Percentiles rank a stretch among this genome's conserved stretches.
These are phyloP conservation scores for Glaucomys volans DNA, from an alignment of 2,113 vertebrate species.

Conservation along the genomic window DNA sequence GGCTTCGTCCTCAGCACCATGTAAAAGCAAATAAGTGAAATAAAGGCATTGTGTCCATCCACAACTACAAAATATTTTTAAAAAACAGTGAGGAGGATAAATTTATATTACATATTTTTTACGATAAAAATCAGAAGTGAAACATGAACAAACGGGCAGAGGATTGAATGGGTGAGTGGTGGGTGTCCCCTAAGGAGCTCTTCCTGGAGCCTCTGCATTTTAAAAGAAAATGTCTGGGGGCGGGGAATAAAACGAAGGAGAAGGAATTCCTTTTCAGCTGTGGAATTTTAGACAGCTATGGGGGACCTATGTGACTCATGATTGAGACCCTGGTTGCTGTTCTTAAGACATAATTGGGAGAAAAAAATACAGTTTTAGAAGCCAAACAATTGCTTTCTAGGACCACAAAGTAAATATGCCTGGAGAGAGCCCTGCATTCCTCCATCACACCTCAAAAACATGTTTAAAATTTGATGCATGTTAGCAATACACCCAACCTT, in stretches of 20 bases:
- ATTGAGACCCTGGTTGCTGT: background rate
- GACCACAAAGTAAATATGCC: background rate
- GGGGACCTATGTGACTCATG: background rate
- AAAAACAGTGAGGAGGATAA: background rate
- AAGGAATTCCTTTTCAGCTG: background rate
- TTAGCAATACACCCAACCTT: background rate
- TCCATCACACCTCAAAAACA: background rate
- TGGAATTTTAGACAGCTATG: background rate
- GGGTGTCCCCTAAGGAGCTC: background rate
- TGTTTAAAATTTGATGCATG: background rate
- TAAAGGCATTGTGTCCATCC: no score
- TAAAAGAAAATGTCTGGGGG: background rate
- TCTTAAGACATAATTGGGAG: background rate
- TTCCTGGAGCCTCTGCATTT: background rate
- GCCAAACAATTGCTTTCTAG: background rate
- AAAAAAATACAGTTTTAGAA: background rate
- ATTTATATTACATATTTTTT: background rate
- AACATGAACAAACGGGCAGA: background rate
- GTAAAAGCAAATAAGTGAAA: no score
- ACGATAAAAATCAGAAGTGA: no score
- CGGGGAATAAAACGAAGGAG: background rate
- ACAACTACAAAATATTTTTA: no score
- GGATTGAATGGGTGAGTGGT: fast-evolving
- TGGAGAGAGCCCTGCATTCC: background rate
- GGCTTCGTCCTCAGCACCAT: no score